Percentiles rank a stretch among this genome's conserved stretches.
phyloP scores from a whole-genome alignment of 2,113 vertebrate species.

The Oreochromis niloticus region DNA sequence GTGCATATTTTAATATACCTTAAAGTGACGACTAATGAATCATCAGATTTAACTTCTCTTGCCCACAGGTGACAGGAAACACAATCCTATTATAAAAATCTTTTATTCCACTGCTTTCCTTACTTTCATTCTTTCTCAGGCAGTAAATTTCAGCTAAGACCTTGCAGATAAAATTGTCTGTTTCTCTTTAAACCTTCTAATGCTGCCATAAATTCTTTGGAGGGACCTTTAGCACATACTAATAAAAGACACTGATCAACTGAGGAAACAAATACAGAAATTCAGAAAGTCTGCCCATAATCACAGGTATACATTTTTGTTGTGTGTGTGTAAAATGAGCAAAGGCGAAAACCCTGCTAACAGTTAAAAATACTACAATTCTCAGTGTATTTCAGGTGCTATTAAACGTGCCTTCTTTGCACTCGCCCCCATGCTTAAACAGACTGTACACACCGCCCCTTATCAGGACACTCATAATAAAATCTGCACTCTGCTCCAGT shows the following conservation, averaged over 20 bases:
- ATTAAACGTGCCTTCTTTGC: not conserved
- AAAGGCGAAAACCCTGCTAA: not conserved
- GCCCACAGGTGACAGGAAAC: not conserved
- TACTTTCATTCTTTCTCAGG: not conserved
- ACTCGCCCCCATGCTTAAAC: not conserved
- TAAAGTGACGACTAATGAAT: not conserved
- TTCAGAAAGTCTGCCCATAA: not conserved
- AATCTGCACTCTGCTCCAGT: slow-evolving; percentile 40
- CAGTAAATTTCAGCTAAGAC: not conserved
- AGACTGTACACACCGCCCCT: not conserved
- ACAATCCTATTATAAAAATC: not conserved
- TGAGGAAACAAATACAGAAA: not conserved
- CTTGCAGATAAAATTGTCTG: not conserved
- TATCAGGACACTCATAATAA: slow-evolving; percentile 31
- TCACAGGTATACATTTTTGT: not conserved
- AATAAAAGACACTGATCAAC: slow-evolving; percentile 2
- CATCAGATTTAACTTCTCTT: not conserved
- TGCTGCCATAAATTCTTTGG: slow-evolving; percentile 34
- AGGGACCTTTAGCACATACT: slow-evolving; percentile 30
- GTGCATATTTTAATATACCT: not conserved
- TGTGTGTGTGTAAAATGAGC: not conserved
- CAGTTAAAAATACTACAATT: not conserved
- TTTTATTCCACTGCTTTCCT: not conserved
- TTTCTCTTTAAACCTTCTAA: slow-evolving; percentile 35
- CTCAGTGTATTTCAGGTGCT: not conserved